phyloP scores from a whole-genome alignment of 2,113 vertebrate species.

The Gavia stellata region DNA sequence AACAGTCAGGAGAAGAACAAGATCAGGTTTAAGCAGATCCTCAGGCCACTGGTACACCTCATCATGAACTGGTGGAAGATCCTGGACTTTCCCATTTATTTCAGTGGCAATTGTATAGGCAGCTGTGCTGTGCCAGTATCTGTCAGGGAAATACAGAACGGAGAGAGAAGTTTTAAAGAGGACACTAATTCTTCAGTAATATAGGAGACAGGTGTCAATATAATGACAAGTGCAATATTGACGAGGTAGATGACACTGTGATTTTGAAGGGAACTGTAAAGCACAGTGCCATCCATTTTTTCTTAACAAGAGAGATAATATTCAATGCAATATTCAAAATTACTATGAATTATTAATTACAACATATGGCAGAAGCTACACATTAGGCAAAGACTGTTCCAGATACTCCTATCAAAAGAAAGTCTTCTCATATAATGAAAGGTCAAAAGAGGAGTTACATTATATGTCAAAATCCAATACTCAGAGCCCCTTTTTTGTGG shows the following conservation, averaged over 20 bases:
- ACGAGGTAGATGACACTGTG: neutral
- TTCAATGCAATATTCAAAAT: neutral
- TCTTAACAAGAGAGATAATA: neutral
- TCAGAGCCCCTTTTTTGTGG: neutral
- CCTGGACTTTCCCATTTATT: conserved; percentile 70
- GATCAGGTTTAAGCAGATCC: conserved; percentile 83
- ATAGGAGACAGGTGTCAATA: neutral
- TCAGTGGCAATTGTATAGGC: conserved; percentile 90
- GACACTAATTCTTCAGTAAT: neutral
- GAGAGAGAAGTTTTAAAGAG: neutral
- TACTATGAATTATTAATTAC: neutral
- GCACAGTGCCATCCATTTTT: neutral
- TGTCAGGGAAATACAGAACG: conserved; percentile 16
- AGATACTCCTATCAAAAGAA: neutral
- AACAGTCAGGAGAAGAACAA: conserved; percentile 86
- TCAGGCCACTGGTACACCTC: conserved; percentile 85
- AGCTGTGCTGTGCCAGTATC: conserved; percentile 95
- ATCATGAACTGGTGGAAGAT: conserved; percentile 79
- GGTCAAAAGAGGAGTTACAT: neutral
- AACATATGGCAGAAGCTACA: neutral
- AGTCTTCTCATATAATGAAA: neutral
- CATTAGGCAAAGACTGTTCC: neutral
- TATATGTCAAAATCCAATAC: neutral
- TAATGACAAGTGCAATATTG: neutral
- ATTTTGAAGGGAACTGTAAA: neutral